phyloP scores from a whole-genome alignment of 2,113 vertebrate genomes.

The Bufo bufo region DNA sequence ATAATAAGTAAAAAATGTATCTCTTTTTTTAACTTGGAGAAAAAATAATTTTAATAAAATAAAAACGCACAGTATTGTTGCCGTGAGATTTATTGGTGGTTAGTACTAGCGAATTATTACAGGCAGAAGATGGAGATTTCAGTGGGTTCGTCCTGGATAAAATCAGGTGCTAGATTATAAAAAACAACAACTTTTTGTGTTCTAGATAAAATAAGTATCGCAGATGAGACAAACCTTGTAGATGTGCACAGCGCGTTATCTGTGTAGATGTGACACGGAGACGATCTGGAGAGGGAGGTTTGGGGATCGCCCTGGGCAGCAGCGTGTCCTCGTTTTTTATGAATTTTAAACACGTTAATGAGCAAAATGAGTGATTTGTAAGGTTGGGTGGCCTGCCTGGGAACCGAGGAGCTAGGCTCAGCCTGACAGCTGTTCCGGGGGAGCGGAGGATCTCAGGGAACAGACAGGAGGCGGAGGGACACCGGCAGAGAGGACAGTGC shows the following conservation, averaged over 20 bases:
- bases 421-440: slow-evolving; percentile 81
- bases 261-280: neutral
- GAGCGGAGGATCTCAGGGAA: slow-evolving; percentile 64
- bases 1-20: slow-evolving; percentile 74
- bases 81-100: neutral
- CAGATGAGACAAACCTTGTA: neutral
- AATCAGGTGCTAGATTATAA: neutral
- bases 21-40: slow-evolving; percentile 75
- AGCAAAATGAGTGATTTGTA: slow-evolving; percentile 64
- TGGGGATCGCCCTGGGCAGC: slow-evolving; percentile 18
- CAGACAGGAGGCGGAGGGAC: slow-evolving; percentile 77
- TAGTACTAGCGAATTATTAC: too few species aligned
- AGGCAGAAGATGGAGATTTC: too few species aligned
- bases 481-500: slow-evolving; percentile 68
- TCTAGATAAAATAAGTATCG: too few species aligned
- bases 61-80: neutral
- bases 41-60: slow-evolving; percentile 70
- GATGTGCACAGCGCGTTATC: neutral
- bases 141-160: neutral
- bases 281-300: neutral
- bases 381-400: slow-evolving; percentile 64
- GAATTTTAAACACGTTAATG: slow-evolving; percentile 69
- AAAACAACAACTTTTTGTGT: neutral
- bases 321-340: slow-evolving; percentile 43
- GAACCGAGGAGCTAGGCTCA: slow-evolving; percentile 69